Percentiles rank a stretch among this genome's conserved stretches.
These are phyloP conservation scores for Synanthedon vespiformis DNA, from an alignment of 2,888 invertebrate species.

Conservation along the genomic window DNA sequence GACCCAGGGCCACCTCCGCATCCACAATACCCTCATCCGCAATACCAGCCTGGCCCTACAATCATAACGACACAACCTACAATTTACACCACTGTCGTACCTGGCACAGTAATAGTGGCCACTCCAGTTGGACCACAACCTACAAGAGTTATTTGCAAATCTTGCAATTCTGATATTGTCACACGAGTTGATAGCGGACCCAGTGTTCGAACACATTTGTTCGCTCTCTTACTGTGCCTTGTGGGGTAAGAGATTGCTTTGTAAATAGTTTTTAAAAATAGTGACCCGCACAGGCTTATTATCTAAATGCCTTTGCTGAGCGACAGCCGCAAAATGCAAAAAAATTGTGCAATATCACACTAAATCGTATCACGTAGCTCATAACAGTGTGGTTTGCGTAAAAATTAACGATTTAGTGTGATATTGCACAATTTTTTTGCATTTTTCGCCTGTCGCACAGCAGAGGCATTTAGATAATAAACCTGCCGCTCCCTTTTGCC, in stretches of 20 bases:
- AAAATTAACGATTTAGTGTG: too few relatives aligned
- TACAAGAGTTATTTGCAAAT: conserved; percentile 45
- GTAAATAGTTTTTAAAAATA: too few relatives aligned
- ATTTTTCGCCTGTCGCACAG: too few relatives aligned
- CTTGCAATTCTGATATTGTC: conserved; percentile 48
- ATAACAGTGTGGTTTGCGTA: too few relatives aligned
- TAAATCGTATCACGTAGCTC: too few relatives aligned
- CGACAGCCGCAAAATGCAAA: too few relatives aligned
- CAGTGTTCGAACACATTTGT: conserved; percentile 65
- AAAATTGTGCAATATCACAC: too few relatives aligned
- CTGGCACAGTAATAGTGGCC: conserved; percentile 11
- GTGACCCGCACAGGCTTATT: too few relatives aligned
- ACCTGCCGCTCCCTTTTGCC: too few relatives aligned
- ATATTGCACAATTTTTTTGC: too few relatives aligned
- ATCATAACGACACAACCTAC: not conserved
- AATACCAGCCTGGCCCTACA: not conserved
- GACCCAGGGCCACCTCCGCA: not conserved
- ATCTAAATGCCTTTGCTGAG: too few relatives aligned
- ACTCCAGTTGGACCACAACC: conserved; percentile 48
- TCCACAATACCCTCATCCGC: not conserved
- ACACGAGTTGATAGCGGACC: conserved; percentile 52
- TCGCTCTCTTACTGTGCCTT: conserved; percentile 58
- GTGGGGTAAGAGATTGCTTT: conserved; percentile 15
- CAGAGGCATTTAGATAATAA: too few relatives aligned
- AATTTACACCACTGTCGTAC: conserved; percentile 6